Conservation (phyloP, 2,113 vertebrate genomes). For the Cariama cristata region DNA sequence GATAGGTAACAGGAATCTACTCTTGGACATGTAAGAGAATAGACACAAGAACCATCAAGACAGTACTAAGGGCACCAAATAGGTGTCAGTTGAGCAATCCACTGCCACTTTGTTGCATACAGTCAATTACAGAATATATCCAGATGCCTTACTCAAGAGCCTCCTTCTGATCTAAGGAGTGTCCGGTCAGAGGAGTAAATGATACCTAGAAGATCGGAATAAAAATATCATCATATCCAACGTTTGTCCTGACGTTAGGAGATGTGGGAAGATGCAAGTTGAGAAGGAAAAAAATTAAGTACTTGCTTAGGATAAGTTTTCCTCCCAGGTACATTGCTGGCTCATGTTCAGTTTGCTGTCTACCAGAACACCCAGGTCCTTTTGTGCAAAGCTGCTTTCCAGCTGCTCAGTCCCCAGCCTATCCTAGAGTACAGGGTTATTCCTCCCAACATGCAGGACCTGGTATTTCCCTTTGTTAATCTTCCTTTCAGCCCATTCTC, state of each 20-base stretch:
- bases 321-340: neutral
- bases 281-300: neutral
- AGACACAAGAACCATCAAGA: neutral
- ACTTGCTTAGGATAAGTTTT: neutral
- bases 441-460: no score
- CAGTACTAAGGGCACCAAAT: neutral
- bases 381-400: no score
- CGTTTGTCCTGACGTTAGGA: neutral
- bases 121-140: neutral
- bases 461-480: no score
- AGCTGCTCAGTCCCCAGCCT: no score
- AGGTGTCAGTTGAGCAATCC: neutral
- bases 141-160: neutral
- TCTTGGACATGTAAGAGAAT: neutral
- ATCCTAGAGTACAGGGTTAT: no score
- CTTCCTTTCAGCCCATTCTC: no score
- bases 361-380: no score
- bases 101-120: neutral
- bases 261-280: neutral
- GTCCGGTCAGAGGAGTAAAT: neutral
- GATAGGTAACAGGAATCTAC: rapidly evolving
- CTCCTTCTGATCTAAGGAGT: neutral
- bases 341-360: no score
- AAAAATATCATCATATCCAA: neutral
- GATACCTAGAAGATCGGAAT: neutral